Evolutionary conservation across 2,113 vertebrate genomes (phyloP), one percentile per base, ranked within the genome.

Genomic region (Tautogolabrus adspersus): DNA sequence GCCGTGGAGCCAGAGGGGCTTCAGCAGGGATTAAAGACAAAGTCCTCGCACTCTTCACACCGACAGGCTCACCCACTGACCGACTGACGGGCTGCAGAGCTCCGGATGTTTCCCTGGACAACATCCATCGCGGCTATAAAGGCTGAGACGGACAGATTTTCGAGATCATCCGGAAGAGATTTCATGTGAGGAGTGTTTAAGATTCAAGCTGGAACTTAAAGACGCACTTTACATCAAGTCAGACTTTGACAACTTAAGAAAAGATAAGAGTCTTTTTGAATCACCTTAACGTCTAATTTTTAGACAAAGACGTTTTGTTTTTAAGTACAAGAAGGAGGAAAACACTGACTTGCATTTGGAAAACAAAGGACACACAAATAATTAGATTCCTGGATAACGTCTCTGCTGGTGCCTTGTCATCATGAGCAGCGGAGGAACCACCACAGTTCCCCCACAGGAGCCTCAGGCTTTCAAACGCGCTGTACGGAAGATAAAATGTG

Each of bases 401-500:
- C 30, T 1, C 10, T 8, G 19, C 23, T n/a, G 5, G 15, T 16
- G 18, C n/a, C 23, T 12, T 6, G 5, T 51, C 57, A 71, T 9
- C n/a, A 95, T 94, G 93, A 91, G 86, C 3, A 78, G 70, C 9
- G 19, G 68, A 15, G 77, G 71, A 1, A 58, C 69, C 8, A 16
- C 82, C 16, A 19, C 77, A 3, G 82, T 66, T 62, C 46, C 64
- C 16, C 66, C 75, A 11, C 79, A 22, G 72, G 87, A 89, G 65
- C 82, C 87, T 0, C 91, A 81, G 63, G 47, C 90, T 1, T 90
- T 93, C 52, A 88, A 87, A 49, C 77, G 93, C 5, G 90, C 90
- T 0, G 88, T 92, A 0, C 86, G 78, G 56, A 95, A 94, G 79
- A 88, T 95, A 34, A 90, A 87, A 67, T 94, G 93, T 0, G 93